Percentiles rank a stretch among this genome's conserved stretches.
phyloP scores from a whole-genome alignment of 2,888 invertebrate species.

The Taenaris catops region DNA sequence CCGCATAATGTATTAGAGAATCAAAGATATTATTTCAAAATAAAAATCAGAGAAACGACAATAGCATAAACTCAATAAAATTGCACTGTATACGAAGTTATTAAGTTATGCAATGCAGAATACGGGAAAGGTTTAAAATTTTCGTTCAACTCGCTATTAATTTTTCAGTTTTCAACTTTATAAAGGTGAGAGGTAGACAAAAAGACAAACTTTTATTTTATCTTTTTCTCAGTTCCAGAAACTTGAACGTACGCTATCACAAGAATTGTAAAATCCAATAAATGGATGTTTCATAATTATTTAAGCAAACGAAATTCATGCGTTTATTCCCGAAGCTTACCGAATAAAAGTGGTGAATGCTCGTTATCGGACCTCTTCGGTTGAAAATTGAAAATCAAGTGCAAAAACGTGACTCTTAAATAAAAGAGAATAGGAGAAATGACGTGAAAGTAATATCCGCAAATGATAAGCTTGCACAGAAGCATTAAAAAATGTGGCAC shows the following conservation, averaged over 20 bases:
- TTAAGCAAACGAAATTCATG: constrained; percentile 3
- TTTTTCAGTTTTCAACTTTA: constrained; percentile 16
- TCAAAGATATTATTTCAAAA: no score
- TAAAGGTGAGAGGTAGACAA: constrained; percentile 16
- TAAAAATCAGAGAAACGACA: no score
- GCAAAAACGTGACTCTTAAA: constrained; percentile 19
- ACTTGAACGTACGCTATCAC: constrained; percentile 9
- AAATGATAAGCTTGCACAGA: constrained; percentile 22
- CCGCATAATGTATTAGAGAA: no score
- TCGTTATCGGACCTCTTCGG: constrained; percentile 15
- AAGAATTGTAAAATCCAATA: constrained; percentile 6
- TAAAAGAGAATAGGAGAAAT: constrained; percentile 18
- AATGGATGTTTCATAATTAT: constrained; percentile 7
- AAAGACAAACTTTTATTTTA: constrained; percentile 11
- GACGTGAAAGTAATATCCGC: constrained; percentile 24
- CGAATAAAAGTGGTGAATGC: constrained; percentile 9
- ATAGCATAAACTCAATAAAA: no score
- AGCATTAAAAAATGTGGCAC: constrained; percentile 22
- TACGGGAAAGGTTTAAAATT: constrained; percentile 10
- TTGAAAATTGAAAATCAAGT: constrained; percentile 13
- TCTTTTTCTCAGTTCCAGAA: constrained; percentile 9
- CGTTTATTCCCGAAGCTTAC: constrained; percentile 4
- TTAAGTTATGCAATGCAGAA: constrained; percentile 6
- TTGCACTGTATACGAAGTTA: constrained; percentile 1
- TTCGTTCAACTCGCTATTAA: constrained; percentile 5